Base-by-base conservation (phyloP, 2,797 vertebrate species). In the Remorina albescens region DNA sequence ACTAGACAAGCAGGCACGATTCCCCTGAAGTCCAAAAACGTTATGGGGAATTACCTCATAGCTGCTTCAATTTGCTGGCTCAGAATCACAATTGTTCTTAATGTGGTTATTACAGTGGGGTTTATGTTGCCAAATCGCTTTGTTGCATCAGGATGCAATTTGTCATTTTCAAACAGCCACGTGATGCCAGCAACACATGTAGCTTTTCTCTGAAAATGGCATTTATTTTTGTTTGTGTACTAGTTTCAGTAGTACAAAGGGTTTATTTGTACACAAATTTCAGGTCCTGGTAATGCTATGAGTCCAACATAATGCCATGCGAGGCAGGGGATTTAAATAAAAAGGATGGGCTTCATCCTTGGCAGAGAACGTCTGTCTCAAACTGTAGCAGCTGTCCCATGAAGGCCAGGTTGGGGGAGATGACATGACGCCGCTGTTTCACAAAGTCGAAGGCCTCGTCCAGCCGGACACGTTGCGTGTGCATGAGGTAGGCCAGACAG, bases 301-400 rank as follows among this genome's bases (percentile, higher is more conserved):
- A 83, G 37, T 67, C 34, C 66, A 49, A 32, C 28, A 12, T 16
- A 47, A 30, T 2, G 19, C 41, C 58, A 37, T 49, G 36, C 1
- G 32, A 58, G 50, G 23, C 21, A 26, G 36, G 25, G 37, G 15
- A 49, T 42, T 30, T 28, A 15, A 41, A 19, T 0, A 0, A 49
- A 65, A 23, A 39, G 5, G n/a, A 36, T 5, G 1, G 12, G 42
- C 63, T 57, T 91, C 84, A 95, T 23, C 91, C 91, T 61, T 94
- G 94, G 66, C 95, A 96, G 23, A 96, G 89, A 28, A 96, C 95
- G 28, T 96, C 95, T 0, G 95, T 96, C 89, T 97, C 96, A 12
- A 97, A 96, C 90, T 96, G 96, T 67, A 96, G 85, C 74, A 96
- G 91, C 88, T 97, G 96, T 4, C 96, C 96, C 96, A 97, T 96